phyloP scores from a whole-genome alignment of 2,113 vertebrate genomes.

The Pseudorhombus dupliciocellatus region DNA sequence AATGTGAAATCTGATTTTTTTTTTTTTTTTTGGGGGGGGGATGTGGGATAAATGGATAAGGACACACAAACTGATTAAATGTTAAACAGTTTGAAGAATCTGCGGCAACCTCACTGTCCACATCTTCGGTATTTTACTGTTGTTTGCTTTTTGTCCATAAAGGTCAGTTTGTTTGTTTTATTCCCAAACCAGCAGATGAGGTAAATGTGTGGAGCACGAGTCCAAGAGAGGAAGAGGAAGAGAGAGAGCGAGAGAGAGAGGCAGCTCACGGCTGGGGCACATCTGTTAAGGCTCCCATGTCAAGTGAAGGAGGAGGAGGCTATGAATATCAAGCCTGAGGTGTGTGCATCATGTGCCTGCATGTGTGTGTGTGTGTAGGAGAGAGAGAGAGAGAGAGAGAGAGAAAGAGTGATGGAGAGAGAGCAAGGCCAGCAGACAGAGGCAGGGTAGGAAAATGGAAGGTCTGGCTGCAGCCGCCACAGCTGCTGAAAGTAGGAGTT shows the following conservation, averaged over 20 bases:
- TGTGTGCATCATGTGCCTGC: slow-evolving; percentile 68
- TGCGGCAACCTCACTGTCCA: not conserved
- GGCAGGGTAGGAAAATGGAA: slow-evolving; percentile 65
- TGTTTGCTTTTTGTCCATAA: slow-evolving; percentile 9
- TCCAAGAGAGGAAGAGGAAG: not conserved
- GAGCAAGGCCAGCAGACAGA: slow-evolving; percentile 42
- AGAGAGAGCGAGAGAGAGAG: slow-evolving; percentile 12
- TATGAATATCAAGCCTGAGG: slow-evolving; percentile 80
- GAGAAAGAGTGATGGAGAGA: slow-evolving; percentile 13
- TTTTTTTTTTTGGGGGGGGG: too few species aligned
- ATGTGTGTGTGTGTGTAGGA: slow-evolving; percentile 38
- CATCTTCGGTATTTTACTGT: not conserved
- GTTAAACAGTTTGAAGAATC: too few species aligned
- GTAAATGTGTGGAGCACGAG: slow-evolving; percentile 42
- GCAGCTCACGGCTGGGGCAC: slow-evolving; percentile 78
- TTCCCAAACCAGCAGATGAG: slow-evolving; percentile 36
- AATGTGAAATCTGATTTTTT: too few species aligned
- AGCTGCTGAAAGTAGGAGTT: slow-evolving; percentile 77
- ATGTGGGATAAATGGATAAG: too few species aligned
- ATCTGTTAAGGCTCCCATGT: slow-evolving; percentile 81
- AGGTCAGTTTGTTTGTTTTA: slow-evolving; percentile 15
- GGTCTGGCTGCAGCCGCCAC: slow-evolving; percentile 65
- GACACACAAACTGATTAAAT: too few species aligned
- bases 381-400: slow-evolving; percentile 19
- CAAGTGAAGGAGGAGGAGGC: slow-evolving; percentile 77